Evolutionary conservation across 2,888 invertebrate species (phyloP), one percentile per base, ranked within the genome.

Genomic region (Eretmocerus hayati): DNA sequence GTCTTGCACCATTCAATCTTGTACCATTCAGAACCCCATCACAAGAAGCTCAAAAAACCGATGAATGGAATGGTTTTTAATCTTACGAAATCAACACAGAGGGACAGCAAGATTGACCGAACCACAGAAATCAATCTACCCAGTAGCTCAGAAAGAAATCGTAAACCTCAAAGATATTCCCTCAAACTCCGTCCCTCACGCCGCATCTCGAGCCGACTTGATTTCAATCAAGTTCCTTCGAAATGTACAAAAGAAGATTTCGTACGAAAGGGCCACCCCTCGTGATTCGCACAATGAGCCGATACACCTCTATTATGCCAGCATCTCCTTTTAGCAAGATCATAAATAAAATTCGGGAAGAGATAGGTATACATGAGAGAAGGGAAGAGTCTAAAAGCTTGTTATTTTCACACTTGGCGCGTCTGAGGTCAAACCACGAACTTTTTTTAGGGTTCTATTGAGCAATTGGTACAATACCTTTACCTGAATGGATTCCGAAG

Each of bases 341-440:
- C 53, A 56, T 57, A 62, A 61, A 62, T 62, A 63, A 64, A 64
- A 64, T 62, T 59, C 56, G 53, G 56, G 57, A 55, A 56, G 56
- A 59, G 55, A 53, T 54, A 50, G 50, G 53, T 49, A n/a, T n/a
- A n/a, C n/a, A n/a, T 6, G 15, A n/a, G 33, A n/a, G 33, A 46
- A 45, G 48, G 46, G 51, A 18, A 39, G 15, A 16, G 23, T 43
- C 50, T 57, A 38, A 55, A 43, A 60, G 64, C 67, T 69, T 65
- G 68, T 70, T 69, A 70, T 67, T 69, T 67, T 67, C 65, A 58
- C 66, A 64, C 66, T 64, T 56, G 55, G 55, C 44, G 47, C 38
- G 36, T 33, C 42, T 38, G 30, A 57, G 58, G 53, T 53, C 53
- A 56, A 49, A 55, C 59, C 61, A 48, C 61, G 58, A 16, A 43